Evolutionary conservation across 2,888 invertebrate genomes (phyloP).

Genomic region (Drosophila fungiperda): DNA sequence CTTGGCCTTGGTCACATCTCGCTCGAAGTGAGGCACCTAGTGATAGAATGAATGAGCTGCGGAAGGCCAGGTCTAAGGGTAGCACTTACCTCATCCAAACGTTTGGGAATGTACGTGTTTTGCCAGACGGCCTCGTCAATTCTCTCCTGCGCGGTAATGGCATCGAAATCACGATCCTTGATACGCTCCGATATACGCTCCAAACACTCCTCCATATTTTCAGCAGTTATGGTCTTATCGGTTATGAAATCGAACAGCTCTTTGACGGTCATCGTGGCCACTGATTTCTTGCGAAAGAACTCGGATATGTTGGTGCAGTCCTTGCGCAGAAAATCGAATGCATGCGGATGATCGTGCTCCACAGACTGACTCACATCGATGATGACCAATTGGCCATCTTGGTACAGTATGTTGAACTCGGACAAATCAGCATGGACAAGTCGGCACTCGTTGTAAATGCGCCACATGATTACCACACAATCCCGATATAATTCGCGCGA

Average conservation of each 20-base stretch:
- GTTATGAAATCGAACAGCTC: constrained; percentile 98
- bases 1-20: constrained; percentile 93
- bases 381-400: constrained; percentile 93
- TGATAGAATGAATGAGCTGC: constrained; percentile 21
- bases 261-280: constrained; percentile 95
- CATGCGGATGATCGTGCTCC: constrained; percentile 98
- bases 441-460: constrained; percentile 95
- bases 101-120: constrained; percentile 96
- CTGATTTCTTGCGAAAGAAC: constrained; percentile 95
- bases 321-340: constrained; percentile 96
- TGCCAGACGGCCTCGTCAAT: constrained; percentile 97
- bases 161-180: constrained; percentile 87
- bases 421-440: constrained; percentile 99
- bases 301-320: constrained; percentile 97
- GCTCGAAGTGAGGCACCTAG: constrained; percentile 92
- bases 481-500: constrained; percentile 93
- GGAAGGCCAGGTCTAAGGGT: neutral
- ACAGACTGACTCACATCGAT: constrained; percentile 99
- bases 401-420: constrained; percentile 96
- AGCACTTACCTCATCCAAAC: constrained; percentile 91
- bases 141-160: constrained; percentile 90
- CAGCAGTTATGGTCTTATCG: constrained; percentile 93
- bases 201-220: constrained; percentile 92
- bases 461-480: constrained; percentile 95
- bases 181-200: constrained; percentile 90